Conservation (phyloP, 2,797 vertebrate species). For the Lateolabrax maculatus region DNA sequence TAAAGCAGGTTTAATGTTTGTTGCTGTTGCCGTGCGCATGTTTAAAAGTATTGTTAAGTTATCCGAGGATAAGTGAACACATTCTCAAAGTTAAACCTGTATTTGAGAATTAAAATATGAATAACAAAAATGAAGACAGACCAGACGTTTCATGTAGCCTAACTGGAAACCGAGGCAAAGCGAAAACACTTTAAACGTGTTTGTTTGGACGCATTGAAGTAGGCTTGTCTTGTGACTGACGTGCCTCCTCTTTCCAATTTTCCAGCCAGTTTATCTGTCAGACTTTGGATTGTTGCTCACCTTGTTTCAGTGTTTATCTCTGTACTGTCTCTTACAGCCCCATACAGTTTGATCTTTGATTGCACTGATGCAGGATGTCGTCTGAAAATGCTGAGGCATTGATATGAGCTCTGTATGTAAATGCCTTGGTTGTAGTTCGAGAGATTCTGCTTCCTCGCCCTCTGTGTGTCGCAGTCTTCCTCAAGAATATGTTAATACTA, state of each 20-base stretch:
- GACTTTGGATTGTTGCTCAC: conserved; percentile 51
- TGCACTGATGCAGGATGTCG: not conserved
- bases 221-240: conserved; percentile 22
- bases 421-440: not conserved
- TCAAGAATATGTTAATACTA: not conserved
- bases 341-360: conserved; percentile 24
- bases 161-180: too few relatives aligned
- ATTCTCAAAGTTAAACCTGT: not conserved
- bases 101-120: too few relatives aligned
- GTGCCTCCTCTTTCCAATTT: not conserved
- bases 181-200: not conserved
- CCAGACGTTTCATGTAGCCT: not conserved
- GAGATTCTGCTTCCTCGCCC: not conserved
- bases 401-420: conserved; percentile 1
- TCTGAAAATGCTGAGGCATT: conserved; percentile 24
- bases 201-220: not conserved
- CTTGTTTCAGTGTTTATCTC: conserved; percentile 34
- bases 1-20: not conserved
- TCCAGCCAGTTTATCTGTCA: conserved; percentile 31
- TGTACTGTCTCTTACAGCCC: not conserved
- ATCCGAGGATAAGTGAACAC: not conserved
- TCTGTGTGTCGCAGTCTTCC: not conserved
- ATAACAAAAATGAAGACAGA: not conserved
- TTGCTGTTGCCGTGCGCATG: not conserved
- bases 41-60: not conserved